These are phyloP conservation scores for Eremophila alpestris DNA, from an alignment of 2,797 vertebrate species.

Conservation along the genomic window DNA sequence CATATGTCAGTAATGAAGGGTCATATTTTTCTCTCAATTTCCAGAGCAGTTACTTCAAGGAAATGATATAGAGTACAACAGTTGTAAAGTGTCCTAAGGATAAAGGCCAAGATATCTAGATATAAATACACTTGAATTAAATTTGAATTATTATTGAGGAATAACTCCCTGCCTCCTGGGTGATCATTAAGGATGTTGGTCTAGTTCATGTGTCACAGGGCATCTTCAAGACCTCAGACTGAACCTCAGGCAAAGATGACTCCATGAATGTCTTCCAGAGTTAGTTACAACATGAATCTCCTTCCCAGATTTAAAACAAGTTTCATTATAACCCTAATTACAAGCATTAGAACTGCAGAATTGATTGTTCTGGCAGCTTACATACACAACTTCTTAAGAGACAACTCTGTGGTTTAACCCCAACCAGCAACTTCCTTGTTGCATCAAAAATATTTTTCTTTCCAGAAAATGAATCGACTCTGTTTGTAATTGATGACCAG, in stretches of 20 bases:
- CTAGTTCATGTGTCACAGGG: background rate
- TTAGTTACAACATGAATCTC: background rate
- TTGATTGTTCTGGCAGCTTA: background rate
- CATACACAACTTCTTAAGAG: background rate
- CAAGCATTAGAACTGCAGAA: background rate
- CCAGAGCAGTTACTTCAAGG: background rate
- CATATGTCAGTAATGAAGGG: background rate
- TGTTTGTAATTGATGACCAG: conserved; percentile 39
- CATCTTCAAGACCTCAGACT: background rate
- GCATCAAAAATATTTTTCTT: conserved; percentile 57
- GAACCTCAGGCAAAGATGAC: background rate
- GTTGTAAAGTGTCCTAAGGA: background rate
- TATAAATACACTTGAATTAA: background rate
- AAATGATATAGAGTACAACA: background rate
- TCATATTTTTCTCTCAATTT: background rate
- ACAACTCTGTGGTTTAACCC: background rate
- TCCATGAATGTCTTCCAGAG: background rate
- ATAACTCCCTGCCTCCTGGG: background rate
- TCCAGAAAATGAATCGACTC: conserved; percentile 58
- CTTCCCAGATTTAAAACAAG: background rate
- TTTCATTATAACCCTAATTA: background rate
- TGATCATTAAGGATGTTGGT: background rate
- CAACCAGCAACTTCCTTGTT: conserved; percentile 20
- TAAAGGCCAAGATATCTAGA: background rate
- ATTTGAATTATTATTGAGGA: background rate